Evolutionary conservation across 2,797 vertebrate species (phyloP).

Genomic region (Thalassophryne amazonica): DNA sequence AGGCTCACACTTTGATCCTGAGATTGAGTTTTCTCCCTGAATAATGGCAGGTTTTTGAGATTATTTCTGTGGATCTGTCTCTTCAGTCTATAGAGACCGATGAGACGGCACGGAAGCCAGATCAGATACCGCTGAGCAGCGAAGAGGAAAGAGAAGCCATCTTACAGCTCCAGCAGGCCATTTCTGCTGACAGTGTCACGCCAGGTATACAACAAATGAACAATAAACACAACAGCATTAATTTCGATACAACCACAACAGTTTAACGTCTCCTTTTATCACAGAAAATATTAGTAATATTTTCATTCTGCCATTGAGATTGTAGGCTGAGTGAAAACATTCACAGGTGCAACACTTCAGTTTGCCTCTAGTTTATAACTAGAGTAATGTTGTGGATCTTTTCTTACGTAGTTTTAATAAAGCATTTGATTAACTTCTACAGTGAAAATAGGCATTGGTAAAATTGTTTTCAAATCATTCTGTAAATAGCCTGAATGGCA

Average conservation of each 20-base stretch:
- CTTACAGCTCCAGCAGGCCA: conserved; percentile 83
- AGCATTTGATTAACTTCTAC: too few species aligned
- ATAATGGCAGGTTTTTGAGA: not conserved
- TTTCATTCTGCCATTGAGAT: too few species aligned
- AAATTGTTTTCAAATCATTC: too few species aligned
- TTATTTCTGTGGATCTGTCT: not conserved
- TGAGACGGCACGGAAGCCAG: conserved; percentile 90
- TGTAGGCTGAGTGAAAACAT: too few species aligned
- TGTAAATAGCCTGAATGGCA: too few species aligned
- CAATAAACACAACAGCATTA: not conserved
- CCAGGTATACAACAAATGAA: conserved; percentile 71
- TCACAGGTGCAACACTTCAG: too few species aligned
- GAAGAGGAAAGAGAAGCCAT: conserved; percentile 94
- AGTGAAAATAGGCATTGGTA: too few species aligned
- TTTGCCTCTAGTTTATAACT: too few species aligned
- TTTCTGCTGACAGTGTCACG: conserved; percentile 76
- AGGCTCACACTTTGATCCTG: conserved; percentile 16
- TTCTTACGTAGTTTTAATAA: too few species aligned
- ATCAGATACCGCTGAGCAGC: conserved; percentile 87
- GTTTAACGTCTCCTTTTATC: too few species aligned
- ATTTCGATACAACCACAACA: not conserved
- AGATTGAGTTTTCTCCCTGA: not conserved
- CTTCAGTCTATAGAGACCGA: conserved; percentile 92
- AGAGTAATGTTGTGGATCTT: too few species aligned
- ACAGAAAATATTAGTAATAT: too few species aligned